Conservation (phyloP, 2,888 invertebrate genomes). For the Nymphalis urticae region DNA sequence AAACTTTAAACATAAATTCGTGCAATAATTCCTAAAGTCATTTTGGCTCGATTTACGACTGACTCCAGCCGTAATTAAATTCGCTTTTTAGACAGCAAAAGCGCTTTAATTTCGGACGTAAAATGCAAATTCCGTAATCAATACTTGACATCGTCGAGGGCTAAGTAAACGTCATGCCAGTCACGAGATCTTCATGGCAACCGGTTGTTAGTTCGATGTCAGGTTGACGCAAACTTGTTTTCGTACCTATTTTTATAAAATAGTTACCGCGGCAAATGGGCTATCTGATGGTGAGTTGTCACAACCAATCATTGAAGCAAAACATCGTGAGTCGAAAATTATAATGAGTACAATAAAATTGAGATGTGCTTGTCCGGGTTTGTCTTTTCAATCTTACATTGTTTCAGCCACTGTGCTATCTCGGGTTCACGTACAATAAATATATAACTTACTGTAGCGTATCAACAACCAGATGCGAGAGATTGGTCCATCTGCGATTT, state of each 20-base stretch:
- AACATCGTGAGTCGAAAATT: too few species aligned
- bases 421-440: too few species aligned
- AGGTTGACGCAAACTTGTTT: slow-evolving; percentile 12
- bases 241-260: not conserved
- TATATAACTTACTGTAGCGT: too few species aligned
- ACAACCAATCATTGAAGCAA: too few species aligned
- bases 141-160: slow-evolving; percentile 31
- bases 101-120: slow-evolving; percentile 24
- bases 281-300: too few species aligned
- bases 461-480: too few species aligned
- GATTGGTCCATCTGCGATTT: too few species aligned
- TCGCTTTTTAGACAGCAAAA: slow-evolving; percentile 27
- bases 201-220: slow-evolving; percentile 41
- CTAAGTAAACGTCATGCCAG: slow-evolving; percentile 23
- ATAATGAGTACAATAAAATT: too few species aligned
- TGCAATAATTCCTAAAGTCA: not conserved
- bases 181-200: slow-evolving; percentile 41
- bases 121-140: slow-evolving; percentile 37
- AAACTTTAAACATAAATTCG: not conserved
- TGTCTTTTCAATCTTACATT: too few species aligned
- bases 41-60: slow-evolving; percentile 16
- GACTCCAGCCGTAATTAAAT: slow-evolving; percentile 28
- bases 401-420: too few species aligned
- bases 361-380: too few species aligned
- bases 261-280: too few species aligned